Base-by-base conservation (phyloP, 2,113 vertebrate genomes). In the Protobothrops mucrosquamatus region DNA sequence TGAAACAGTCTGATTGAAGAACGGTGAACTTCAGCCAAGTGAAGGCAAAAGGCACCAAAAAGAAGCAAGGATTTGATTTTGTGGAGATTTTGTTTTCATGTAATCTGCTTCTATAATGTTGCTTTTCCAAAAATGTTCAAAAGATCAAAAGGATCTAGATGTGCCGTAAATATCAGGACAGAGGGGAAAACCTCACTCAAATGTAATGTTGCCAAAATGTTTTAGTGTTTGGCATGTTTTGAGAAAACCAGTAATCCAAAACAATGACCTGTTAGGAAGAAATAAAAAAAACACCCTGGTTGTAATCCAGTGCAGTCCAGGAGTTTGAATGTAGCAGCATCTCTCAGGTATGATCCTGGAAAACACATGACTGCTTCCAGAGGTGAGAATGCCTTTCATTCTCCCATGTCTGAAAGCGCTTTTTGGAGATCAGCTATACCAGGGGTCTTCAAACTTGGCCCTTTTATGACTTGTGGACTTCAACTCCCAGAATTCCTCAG, bases 1-100 rank as follows among this genome's bases (percentile, higher is more conserved):
- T 90, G 89, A 93, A 92, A 54, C 81, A 93, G 15, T 10, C 34
- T 93, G 81, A 90, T 87, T 64, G 86, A 87, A 89, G 88, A 85
- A 86, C 6, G 10, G 15, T 85, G 46, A 52, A 52, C 88, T 69
- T 52, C 56, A 64, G 20, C 54, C 46, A 89, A 12, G 69, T 24
- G 48, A 89, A 89, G 18, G 54, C 34, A 81, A 59, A 29, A 85
- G 81, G 55, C 61, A 18, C 51, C 87, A 89, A 56, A 85, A 34
- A 15, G 4, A 85, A 92, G 59, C 34, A 88, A 22, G 54, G 26
- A 39, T 34, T 85, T 92, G 26, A 85, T 92, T 89, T 92, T 89
- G 52, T 85, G 20, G 61, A 89, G 61, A 56, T 92, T 57, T 23
- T 57, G 20, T 92, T 89, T 92, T 57, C 26, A 24, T 89, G 34